Conservation (phyloP, 2,888 invertebrate genomes). For the Cephus pulcher region DNA sequence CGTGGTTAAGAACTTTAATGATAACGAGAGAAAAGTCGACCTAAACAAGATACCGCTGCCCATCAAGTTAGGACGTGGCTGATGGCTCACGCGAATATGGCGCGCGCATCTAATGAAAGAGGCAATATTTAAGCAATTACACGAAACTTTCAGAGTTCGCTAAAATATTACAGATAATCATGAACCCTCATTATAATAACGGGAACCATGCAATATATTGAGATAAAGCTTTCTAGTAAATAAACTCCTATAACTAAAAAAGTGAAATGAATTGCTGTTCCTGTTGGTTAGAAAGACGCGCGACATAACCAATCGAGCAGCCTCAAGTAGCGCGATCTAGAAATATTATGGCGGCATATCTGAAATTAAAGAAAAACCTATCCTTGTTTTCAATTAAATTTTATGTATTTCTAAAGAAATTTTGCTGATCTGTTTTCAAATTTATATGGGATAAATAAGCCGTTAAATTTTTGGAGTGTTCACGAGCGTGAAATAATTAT, state of each 20-base stretch:
- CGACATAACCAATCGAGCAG: neutral
- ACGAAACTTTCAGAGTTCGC: neutral
- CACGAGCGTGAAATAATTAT: neutral
- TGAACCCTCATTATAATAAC: neutral
- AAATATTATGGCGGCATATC: neutral
- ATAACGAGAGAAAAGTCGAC: constrained; percentile 12
- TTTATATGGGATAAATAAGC: neutral
- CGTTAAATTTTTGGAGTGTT: neutral
- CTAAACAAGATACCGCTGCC: constrained; percentile 48
- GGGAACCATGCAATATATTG: neutral
- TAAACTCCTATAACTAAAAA: neutral
- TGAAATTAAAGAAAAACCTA: neutral
- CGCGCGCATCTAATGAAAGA: constrained; percentile 21
- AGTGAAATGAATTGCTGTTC: neutral
- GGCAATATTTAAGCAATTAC: neutral
- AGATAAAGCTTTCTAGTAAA: neutral
- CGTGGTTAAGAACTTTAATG: constrained; percentile 8
- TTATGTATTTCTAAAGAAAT: neutral
- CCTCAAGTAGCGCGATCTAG: neutral
- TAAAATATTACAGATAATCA: neutral
- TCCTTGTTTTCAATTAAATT: neutral
- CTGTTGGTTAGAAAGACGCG: neutral
- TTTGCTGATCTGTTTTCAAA: neutral
- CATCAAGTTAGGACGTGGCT: constrained; percentile 59
- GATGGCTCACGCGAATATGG: constrained; percentile 29